phyloP scores from a whole-genome alignment of 2,113 vertebrate species.

The Phaetusa simplex region DNA sequence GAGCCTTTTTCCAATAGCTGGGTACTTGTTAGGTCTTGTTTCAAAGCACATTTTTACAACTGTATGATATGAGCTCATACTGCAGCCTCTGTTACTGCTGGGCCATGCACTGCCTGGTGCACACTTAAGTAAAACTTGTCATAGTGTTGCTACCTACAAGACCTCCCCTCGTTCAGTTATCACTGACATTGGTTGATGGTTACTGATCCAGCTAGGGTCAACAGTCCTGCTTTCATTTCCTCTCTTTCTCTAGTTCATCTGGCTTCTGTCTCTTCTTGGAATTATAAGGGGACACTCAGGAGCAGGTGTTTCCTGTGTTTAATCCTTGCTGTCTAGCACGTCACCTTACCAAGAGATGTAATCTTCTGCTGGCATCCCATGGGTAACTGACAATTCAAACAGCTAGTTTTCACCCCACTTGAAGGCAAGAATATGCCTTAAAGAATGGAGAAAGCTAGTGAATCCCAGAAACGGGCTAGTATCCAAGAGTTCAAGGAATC shows the following conservation, averaged over 20 bases:
- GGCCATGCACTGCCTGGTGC: not conserved
- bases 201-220: not conserved
- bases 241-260: not conserved
- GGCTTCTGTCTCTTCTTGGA: not conserved
- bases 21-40: not conserved
- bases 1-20: not conserved
- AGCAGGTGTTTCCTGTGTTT: not conserved
- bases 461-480: not conserved
- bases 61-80: not conserved
- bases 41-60: not conserved
- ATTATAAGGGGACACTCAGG: not conserved
- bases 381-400: not conserved
- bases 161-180: not conserved
- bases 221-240: not conserved
- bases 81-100: not conserved
- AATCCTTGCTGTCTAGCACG: not conserved
- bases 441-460: not conserved
- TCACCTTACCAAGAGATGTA: not conserved
- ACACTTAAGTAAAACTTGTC: not conserved
- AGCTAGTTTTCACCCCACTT: not conserved
- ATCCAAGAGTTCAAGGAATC: not conserved
- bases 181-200: not conserved
- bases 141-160: not conserved
- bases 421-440: not conserved
- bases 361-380: not conserved